These are phyloP conservation scores for Lutjanus erythropterus DNA, from an alignment of 2,113 vertebrate species.

Conservation along the genomic window DNA sequence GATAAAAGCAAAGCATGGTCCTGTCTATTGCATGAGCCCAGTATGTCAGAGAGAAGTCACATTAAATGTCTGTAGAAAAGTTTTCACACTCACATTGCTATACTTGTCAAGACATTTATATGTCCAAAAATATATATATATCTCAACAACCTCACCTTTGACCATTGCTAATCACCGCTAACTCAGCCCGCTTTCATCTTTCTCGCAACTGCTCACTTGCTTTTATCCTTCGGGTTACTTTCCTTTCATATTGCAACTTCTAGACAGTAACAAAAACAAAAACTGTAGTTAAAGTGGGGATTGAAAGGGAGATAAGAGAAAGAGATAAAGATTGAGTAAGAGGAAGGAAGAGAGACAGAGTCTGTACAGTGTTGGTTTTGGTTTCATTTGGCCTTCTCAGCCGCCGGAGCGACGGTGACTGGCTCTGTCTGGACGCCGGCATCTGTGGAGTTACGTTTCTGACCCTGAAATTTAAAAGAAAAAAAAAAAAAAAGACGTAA, in stretches of 20 bases:
- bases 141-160: constrained; percentile 13
- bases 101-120: constrained; percentile 50
- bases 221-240: constrained; percentile 12
- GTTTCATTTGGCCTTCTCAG: constrained; percentile 93
- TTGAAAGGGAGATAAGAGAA: constrained; percentile 18
- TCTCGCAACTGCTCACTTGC: constrained; percentile 41
- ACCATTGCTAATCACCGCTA: constrained; percentile 20
- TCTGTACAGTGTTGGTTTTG: constrained; percentile 61
- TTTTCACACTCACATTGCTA: constrained; percentile 41
- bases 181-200: not conserved
- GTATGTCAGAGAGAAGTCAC: constrained; percentile 51
- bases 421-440: constrained; percentile 94
- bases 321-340: constrained; percentile 23
- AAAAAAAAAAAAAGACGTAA: not conserved
- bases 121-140: constrained; percentile 40
- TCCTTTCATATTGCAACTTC: constrained; percentile 18
- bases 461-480: constrained; percentile 84
- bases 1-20: constrained; percentile 49
- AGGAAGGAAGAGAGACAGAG: not conserved
- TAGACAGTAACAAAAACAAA: constrained; percentile 31
- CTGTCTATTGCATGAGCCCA: constrained; percentile 33
- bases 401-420: constrained; percentile 82
- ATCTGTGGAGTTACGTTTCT: constrained; percentile 91
- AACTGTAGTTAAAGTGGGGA: constrained; percentile 46
- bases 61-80: constrained; percentile 62